Base-by-base conservation (phyloP, 2,888 invertebrate genomes). In the Drosophila helvetica region DNA sequence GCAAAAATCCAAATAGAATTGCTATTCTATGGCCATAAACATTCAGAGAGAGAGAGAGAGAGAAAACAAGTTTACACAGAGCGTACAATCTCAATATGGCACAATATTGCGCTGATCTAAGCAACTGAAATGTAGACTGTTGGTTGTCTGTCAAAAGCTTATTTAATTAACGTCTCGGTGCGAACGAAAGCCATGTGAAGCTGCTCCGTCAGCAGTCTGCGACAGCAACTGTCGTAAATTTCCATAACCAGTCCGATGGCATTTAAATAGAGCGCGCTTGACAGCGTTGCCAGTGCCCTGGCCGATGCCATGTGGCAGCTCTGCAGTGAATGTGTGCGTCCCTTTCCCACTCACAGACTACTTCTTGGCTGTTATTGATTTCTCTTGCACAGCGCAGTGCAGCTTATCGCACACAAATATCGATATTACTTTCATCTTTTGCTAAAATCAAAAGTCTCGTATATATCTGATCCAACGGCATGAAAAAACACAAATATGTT, bases 151-250 rank as follows among this genome's bases (percentile, higher is more conserved):
- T 30, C 55, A 62, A 74, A 74, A 78, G 88, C 79, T 81, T 72
- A 67, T 85, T 82, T 79, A 82, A 83, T 83, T 83, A 87, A 60
- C 86, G 82, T 50, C 45, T 17, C 33, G 25, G 54, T 82, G 86
- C 60, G 75, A 85, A 72, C 59, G 59, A 64, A 80, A 54, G 66
- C 38, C 42, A n/a, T 50, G 51, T 54, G 71, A 71, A 71, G 60
- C 57, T 67, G 65, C 63, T 61, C 62, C 46, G 46, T 66, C 60
- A 48, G 64, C 65, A 51, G 33, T 48, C 42, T 48, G 18, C 33
- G 53, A 15, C 7, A 38, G 38, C 38, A 2, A 15, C 38, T 47
- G 10, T 4, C 46, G 56, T 58, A 62, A 43, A 69, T 38, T 54
- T 59, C 17, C 27, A 54, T 47, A 47, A 27, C 47, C 22, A 15